phyloP scores from a whole-genome alignment of 2,888 invertebrate species.

The Sclerodermus sp. region DNA sequence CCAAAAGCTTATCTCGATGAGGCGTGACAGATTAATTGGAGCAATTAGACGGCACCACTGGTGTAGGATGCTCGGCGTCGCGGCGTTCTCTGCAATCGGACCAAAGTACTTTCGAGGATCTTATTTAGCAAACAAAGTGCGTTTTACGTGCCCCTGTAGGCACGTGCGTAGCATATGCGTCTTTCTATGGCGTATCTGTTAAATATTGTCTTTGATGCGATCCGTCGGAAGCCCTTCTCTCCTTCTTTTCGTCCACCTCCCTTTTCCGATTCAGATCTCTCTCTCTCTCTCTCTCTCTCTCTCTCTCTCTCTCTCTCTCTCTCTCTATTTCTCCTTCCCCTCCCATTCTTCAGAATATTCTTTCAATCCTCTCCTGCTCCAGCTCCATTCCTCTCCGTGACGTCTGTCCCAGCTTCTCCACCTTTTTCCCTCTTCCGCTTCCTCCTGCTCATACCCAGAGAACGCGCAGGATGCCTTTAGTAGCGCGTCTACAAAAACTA shows the following conservation, averaged over 20 bases:
- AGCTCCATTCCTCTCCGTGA: background rate
- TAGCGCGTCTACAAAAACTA: conserved; percentile 38
- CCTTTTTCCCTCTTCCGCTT: conserved; percentile 11
- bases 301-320: background rate
- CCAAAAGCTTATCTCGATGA: conserved; percentile 1
- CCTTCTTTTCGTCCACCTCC: conserved; percentile 16
- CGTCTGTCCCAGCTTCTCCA: conserved; percentile 15
- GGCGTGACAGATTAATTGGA: conserved; percentile 3
- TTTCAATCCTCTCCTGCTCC: conserved; percentile 7
- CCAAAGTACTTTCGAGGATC: conserved; percentile 39
- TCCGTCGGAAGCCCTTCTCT: conserved; percentile 50
- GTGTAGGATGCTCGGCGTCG: background rate
- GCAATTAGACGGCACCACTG: conserved; percentile 4
- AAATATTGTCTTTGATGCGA: conserved; percentile 56
- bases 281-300: conserved; percentile 14
- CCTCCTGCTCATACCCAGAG: no score
- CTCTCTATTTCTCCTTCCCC: conserved; percentile 1
- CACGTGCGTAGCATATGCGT: conserved; percentile 56
- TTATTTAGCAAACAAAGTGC: conserved; percentile 57
- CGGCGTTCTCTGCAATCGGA: conserved; percentile 23
- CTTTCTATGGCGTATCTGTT: conserved; percentile 39
- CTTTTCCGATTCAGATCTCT: conserved; percentile 14
- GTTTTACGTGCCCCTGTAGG: conserved; percentile 48
- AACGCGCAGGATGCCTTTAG: conserved; percentile 1
- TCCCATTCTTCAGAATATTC: conserved; percentile 7